Evolutionary conservation across 2,113 vertebrate species (phyloP), one percentile per base, ranked within the genome.

Genomic region (Melanotaenia duboulayi): DNA sequence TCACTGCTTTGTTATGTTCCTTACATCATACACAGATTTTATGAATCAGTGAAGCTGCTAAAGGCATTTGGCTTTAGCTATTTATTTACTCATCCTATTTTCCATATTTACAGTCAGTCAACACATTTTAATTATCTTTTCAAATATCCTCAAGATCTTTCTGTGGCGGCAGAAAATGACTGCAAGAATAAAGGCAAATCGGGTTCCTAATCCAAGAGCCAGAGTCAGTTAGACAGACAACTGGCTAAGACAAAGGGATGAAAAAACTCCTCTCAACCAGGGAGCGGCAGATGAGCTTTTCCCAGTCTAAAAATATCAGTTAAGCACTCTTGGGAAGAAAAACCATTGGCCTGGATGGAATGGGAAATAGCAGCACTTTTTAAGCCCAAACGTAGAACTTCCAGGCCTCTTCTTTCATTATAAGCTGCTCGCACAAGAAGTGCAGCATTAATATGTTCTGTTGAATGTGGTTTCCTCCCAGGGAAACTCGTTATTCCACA

Each of bases 261-360:
- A 76, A 71, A 35, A 64, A 40, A 28, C 25, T 56, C 70, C 63
- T 83, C 76, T 87, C 83, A 91, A 79, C 89, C 89, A 71, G 79
- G 82, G 84, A 89, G 78, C 63, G 11, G 66, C 72, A 84, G 40
- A 90, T 79, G 54, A 91, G 87, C 88, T 74, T 90, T 86, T 87
- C 65, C 59, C 68, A 65, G 71, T 59, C 91, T 92, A 91, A 92
- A 92, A 91, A 90, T 91, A 91, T 74, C 76, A 78, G 65, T 59
- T 19, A 80, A 88, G 81, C 80, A 74, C 86, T 85, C 70, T 59
- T 35, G 55, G 81, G 88, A 81, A 28, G 42, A 71, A 60, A 84
- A 88, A 76, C n/a, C 76, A 76, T 48, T 83, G 85, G 87, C 86
- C 87, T 90, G 85, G 76, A 90, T 83, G 71, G 74, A 73, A 81